Conservation (phyloP, 1,140 invertebrate species). For the Pachyrhynchus sulphureomaculatus region DNA sequence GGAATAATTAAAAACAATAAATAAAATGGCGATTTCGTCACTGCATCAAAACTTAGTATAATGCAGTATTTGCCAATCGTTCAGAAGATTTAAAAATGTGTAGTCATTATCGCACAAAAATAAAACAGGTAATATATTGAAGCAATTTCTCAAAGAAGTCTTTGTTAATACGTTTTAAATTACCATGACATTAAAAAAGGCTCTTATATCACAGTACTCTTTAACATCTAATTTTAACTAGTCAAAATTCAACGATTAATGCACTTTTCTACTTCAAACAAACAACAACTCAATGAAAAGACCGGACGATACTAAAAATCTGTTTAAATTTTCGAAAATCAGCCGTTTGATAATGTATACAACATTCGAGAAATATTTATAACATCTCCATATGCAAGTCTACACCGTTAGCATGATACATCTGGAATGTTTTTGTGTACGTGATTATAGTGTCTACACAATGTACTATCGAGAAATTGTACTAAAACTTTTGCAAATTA, state of each 20-base stretch:
- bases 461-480: not conserved
- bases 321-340: conserved; percentile 14
- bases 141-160: not conserved
- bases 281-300: conserved; percentile 13
- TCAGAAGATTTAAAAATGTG: too few species aligned
- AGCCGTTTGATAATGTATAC: conserved; percentile 13
- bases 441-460: not conserved
- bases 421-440: conserved; percentile 4
- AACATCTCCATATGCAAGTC: conserved; percentile 5
- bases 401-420: conserved; percentile 10
- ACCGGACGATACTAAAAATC: conserved; percentile 19
- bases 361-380: conserved; percentile 11
- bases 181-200: not conserved
- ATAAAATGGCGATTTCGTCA: too few species aligned
- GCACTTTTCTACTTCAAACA: conserved; percentile 14
- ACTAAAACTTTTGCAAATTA: too few species aligned
- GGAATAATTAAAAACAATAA: too few species aligned
- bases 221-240: too few species aligned
- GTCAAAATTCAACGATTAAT: not conserved
- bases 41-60: too few species aligned
- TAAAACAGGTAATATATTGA: too few species aligned
- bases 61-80: too few species aligned
- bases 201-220: not conserved
- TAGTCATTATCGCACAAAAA: too few species aligned
- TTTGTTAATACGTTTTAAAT: not conserved